Conservation (phyloP, 2,888 invertebrate species). For the Psococerastis gibbosa region DNA sequence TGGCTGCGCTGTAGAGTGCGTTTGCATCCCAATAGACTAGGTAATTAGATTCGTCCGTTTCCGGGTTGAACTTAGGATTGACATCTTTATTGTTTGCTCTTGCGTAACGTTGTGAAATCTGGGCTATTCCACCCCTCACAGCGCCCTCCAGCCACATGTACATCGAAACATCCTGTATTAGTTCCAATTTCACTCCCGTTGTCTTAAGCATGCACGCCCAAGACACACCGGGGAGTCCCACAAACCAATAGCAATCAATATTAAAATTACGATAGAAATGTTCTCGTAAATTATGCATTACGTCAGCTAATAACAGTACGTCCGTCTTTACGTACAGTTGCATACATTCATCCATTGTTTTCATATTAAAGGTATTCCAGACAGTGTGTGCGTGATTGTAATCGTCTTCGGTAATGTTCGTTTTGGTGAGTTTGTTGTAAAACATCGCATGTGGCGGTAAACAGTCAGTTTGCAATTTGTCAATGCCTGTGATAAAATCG, state of each 20-base stretch:
- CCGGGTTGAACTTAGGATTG: too few relatives aligned
- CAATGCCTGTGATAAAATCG: constrained; percentile 12
- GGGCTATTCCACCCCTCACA: too few relatives aligned
- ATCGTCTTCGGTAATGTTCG: constrained; percentile 15
- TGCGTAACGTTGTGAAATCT: too few relatives aligned
- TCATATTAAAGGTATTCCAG: constrained; percentile 14
- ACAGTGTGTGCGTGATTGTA: constrained; percentile 17
- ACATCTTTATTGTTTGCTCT: too few relatives aligned
- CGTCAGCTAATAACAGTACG: constrained; percentile 9
- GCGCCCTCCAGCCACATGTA: background rate
- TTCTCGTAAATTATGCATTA: constrained; percentile 11
- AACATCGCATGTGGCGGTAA: constrained; percentile 15
- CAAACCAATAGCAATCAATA: background rate
- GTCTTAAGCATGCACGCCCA: background rate
- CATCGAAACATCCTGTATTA: background rate
- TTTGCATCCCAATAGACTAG: too few relatives aligned
- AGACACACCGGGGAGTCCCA: background rate
- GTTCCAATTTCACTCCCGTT: background rate
- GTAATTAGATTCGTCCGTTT: too few relatives aligned
- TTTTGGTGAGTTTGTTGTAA: constrained; percentile 13
- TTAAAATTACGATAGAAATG: background rate
- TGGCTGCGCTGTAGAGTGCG: too few relatives aligned
- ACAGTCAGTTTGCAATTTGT: background rate
- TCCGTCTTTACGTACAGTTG: constrained; percentile 9
- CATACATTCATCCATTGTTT: too few relatives aligned